Base-by-base conservation (phyloP, 1,140 invertebrate species). In the Ruditapes philippinarum region DNA sequence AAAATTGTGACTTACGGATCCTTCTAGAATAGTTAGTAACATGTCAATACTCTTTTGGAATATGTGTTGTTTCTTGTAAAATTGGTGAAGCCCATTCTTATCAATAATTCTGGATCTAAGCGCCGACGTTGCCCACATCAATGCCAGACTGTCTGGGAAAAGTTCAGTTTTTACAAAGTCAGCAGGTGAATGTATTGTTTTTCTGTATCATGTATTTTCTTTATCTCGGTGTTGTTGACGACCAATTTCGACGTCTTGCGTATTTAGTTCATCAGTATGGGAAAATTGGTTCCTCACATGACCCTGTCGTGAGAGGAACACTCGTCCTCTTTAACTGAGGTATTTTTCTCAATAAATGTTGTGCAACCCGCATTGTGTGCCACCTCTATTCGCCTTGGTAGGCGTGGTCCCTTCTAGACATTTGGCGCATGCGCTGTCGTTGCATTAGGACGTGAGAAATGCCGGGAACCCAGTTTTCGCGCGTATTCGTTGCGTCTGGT, bases 191-290 rank as follows among this genome's bases (percentile, higher is more conserved):
- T n/a, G n/a, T n/a, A n/a, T n/a, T n/a, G n/a, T n/a, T n/a, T n/a
- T n/a, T n/a, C n/a, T n/a, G n/a, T n/a, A n/a, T n/a, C n/a, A n/a
- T n/a, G n/a, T n/a, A n/a, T n/a, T n/a, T n/a, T n/a, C n/a, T n/a
- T n/a, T n/a, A n/a, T n/a, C n/a, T n/a, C n/a, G n/a, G n/a, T n/a
- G n/a, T n/a, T n/a, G n/a, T n/a, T n/a, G n/a, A n/a, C 28, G 28
- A 68, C 79, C 54, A 33, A 36, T 62, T 49, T 40, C 40, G 82
- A 17, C 82, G 36, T 36, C n/a, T 45, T 33, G 57, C 36, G 68
- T 85, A 85, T 74, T 68, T 85, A 49, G n/a, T 73, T 11, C 17
- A n/a, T 84, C n/a, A 45, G n/a, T n/a, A 51, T 74, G 62, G 9
- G n/a, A 19, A 25, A 36, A 68, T n/a, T 85, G 19, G 28, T 40